Evolutionary conservation across 2,888 invertebrate genomes (phyloP), one percentile per base, ranked within the genome.

Genomic region (Cordilura impudica): DNA sequence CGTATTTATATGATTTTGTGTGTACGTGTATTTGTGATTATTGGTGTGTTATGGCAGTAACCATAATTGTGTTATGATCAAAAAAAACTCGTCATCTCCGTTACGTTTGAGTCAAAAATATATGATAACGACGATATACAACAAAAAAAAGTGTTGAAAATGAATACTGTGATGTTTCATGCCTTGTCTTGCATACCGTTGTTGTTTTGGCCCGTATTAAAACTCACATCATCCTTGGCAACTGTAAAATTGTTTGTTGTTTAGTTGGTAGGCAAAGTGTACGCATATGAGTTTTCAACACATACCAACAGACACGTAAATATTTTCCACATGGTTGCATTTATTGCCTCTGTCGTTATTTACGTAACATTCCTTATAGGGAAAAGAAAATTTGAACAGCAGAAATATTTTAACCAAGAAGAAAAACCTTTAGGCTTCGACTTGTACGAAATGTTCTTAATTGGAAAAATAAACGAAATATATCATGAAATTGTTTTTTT

Each of bases 381-480:
- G 45, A 49, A 26, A 35, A 45, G 56, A 19, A 54, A 18, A 53
- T 45, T 2, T 66, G 26, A 21, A 58, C 65, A 47, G 47, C 45
- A 63, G 70, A 76, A 67, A 70, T 51, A 65, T 63, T 69, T 54
- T 65, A 39, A 63, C 49, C 49, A 61, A 43, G 63, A 43, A 12
- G 51, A 65, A 70, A 56, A 51, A 19, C 66, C 72, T 72, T 67
- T 39, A 61, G 61, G 78, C 73, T 69, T 66, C 66, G 49, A 66
- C 53, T 58, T 71, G 35, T 67, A 73, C 67, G 69, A 78, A 78
- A 78, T 78, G 73, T 78, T 73, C 63, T 69, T 78, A 78, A 78
- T 78, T 78, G 78, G 78, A 73, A 78, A 78, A 78, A 78, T 78
- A 78, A 78, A 78, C 78, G 67, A 69, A 73, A 78, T 51, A 78